Evolutionary conservation across 2,797 vertebrate species (phyloP).

Genomic region (Anolis apletophallus): DNA sequence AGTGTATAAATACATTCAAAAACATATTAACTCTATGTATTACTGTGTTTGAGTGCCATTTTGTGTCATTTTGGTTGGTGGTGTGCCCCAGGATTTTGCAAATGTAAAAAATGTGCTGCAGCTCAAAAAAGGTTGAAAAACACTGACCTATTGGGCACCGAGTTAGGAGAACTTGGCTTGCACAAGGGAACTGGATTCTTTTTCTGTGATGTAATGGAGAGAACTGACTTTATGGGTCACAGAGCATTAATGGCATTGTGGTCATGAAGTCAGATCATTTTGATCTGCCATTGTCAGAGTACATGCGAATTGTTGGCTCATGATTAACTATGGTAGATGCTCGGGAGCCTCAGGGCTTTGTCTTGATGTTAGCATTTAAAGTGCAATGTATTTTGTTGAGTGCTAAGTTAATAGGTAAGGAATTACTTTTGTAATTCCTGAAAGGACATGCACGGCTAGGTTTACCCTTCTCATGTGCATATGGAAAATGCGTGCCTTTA

Average conservation of each 20-base stretch:
- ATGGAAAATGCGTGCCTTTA: background rate
- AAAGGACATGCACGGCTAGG: no score
- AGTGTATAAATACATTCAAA: no score
- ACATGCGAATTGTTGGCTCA: slow-evolving; percentile 12
- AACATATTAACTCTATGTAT: no score
- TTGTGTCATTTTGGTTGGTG: no score
- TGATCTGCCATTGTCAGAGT: background rate
- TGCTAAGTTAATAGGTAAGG: slow-evolving; percentile 8
- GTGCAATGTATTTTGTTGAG: background rate
- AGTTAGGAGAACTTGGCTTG: background rate
- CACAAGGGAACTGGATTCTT: background rate
- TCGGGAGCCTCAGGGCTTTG: background rate
- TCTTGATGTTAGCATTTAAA: background rate
- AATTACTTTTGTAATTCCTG: background rate
- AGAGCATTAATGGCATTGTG: background rate
- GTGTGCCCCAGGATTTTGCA: no score
- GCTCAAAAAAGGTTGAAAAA: no score
- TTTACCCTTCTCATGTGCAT: background rate
- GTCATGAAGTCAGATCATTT: slow-evolving; percentile 12
- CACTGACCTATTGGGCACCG: background rate
- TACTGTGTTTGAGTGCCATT: no score
- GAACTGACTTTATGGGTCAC: background rate
- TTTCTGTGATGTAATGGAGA: background rate
- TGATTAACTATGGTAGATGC: slow-evolving; percentile 3
- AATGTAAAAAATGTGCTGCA: no score